A percentile compares a stretch with the other conserved stretches of the same genome.
Conservation (phyloP, 2,797 vertebrate species). For the Loris lydekkerianus region DNA sequence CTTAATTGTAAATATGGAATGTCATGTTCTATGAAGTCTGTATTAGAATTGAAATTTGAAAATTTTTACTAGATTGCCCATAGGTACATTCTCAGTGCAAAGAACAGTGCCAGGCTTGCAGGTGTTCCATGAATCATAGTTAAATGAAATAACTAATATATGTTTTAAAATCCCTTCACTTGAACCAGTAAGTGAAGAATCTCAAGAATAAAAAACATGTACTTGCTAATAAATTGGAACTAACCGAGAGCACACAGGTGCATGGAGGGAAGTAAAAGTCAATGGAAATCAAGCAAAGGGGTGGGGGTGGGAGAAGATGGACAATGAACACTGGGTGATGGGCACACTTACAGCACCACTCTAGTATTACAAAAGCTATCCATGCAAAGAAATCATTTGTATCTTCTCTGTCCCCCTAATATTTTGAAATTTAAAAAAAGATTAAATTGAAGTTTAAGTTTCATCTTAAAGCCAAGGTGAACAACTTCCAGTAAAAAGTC, state of each 20-base stretch:
- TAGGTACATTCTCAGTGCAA: background rate
- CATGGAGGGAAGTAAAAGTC: background rate
- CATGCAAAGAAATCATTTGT: background rate
- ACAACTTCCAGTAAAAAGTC: background rate
- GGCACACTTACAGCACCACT: background rate
- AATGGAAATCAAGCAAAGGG: background rate
- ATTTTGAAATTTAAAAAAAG: background rate
- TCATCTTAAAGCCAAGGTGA: background rate
- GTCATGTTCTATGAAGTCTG: background rate
- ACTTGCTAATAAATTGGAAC: background rate
- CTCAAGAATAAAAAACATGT: background rate
- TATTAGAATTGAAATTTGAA: background rate
- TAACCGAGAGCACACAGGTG: background rate
- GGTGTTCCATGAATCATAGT: background rate
- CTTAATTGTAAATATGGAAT: background rate
- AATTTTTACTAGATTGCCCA: background rate
- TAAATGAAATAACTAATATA: background rate
- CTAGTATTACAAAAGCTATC: background rate
- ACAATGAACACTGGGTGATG: background rate
- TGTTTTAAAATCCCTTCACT: background rate
- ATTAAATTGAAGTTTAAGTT: conserved; percentile 12
- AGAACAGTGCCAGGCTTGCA: background rate
- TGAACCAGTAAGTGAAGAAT: background rate
- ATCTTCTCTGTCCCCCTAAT: background rate
- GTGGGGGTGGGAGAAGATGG: background rate